phyloP scores from a whole-genome alignment of 2,888 invertebrate genomes.

The Pasiphila rectangulata region DNA sequence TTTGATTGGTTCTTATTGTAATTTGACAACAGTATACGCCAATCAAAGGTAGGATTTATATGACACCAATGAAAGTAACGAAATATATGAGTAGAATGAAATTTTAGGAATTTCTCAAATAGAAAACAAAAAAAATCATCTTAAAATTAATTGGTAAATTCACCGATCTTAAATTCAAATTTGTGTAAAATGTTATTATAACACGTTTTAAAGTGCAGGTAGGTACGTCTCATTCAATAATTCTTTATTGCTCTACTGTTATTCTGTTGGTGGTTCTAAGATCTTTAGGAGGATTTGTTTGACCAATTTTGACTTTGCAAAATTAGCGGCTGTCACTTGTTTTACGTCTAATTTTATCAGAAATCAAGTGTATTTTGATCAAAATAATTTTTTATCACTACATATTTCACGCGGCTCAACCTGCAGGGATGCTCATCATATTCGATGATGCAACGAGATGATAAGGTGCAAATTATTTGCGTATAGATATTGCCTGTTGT shows the following conservation, averaged over 20 bases:
- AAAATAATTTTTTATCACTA: conserved; percentile 21
- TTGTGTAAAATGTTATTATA: conserved; percentile 47
- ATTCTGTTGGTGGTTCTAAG: background rate
- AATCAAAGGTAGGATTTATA: background rate
- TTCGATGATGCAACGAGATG: conserved; percentile 78
- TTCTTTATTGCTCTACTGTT: background rate
- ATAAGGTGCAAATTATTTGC: conserved; percentile 67
- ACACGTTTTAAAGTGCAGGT: conserved; percentile 61
- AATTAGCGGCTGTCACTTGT: conserved; percentile 78
- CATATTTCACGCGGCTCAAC: conserved; percentile 60
- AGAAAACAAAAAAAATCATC: conserved; percentile 55
- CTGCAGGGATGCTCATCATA: conserved; percentile 63
- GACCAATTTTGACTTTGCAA: conserved; percentile 50
- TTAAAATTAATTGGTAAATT: conserved; percentile 53
- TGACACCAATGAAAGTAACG: background rate
- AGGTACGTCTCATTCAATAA: conserved; percentile 40
- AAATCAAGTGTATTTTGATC: conserved; percentile 6
- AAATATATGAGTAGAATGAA: background rate
- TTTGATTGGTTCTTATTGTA: background rate
- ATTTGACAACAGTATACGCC: background rate
- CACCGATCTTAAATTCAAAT: conserved; percentile 50
- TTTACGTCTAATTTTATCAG: conserved; percentile 67
- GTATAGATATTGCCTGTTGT: conserved; percentile 37
- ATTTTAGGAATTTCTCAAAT: conserved; percentile 33
- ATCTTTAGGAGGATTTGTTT: conserved; percentile 22